These are phyloP conservation scores for Leucopternis melanops DNA, from an alignment of 2,113 vertebrate genomes.

Conservation along the genomic window DNA sequence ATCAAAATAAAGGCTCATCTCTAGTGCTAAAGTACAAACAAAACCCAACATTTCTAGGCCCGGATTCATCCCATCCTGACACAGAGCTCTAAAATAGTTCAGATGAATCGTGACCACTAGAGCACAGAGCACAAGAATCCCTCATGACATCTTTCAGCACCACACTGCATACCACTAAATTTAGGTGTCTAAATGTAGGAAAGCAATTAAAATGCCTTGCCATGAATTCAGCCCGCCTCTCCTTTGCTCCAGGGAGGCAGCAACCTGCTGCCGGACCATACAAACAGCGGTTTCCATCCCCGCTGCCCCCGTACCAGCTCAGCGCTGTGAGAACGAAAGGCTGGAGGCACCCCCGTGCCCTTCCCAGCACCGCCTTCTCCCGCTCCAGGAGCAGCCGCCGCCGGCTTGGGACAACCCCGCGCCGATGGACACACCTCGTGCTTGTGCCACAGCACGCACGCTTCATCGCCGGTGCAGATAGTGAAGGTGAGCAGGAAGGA, in stretches of 20 bases:
- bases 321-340: no score
- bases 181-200: background rate
- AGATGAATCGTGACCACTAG: background rate
- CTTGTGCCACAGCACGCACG: no score
- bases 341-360: no score
- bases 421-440: accelerated
- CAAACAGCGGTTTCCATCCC: background rate
- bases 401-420: background rate
- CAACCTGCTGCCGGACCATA: background rate
- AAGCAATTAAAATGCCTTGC: background rate
- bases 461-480: background rate
- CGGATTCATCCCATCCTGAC: background rate
- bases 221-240: background rate
- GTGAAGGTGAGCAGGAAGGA: background rate
- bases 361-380: accelerated
- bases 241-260: background rate
- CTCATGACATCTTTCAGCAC: background rate
- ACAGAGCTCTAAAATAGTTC: background rate
- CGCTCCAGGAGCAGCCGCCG: background rate
- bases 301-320: accelerated
- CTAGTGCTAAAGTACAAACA: background rate
- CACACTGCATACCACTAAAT: background rate
- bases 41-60: background rate
- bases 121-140: background rate
- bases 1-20: background rate